phyloP scores from a whole-genome alignment of 1,140 invertebrate genomes.

The Papilio aristodemus region DNA sequence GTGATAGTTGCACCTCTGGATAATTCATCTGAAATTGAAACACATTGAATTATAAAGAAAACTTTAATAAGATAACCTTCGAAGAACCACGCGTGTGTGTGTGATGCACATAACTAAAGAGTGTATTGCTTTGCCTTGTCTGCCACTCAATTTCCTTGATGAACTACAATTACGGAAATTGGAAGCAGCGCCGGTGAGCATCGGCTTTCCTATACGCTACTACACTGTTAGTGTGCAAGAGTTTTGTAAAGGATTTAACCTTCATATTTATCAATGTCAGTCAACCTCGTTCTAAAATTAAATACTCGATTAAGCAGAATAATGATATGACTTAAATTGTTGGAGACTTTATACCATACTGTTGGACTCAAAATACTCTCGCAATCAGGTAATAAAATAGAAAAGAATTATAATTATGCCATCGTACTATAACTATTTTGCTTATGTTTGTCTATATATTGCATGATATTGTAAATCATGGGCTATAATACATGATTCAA shows the following conservation, averaged over 20 bases:
- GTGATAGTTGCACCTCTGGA: too few relatives aligned
- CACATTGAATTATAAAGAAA: slow-evolving; percentile 26
- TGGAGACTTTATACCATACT: too few relatives aligned
- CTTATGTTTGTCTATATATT: too few relatives aligned
- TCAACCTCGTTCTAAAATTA: too few relatives aligned
- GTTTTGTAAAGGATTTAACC: not conserved
- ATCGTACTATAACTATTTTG: too few relatives aligned
- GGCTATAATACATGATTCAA: not conserved
- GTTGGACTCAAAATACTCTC: too few relatives aligned
- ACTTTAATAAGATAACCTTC: slow-evolving; percentile 31
- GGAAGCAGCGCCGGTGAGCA: slow-evolving; percentile 49
- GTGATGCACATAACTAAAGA: slow-evolving; percentile 54
- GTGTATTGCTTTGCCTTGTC: slow-evolving; percentile 57
- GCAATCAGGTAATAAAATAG: too few relatives aligned
- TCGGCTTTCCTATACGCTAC: not conserved
- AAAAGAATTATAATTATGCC: too few relatives aligned
- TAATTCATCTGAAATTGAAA: too few relatives aligned
- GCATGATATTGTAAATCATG: too few relatives aligned
- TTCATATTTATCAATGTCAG: not conserved
- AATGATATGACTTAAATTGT: too few relatives aligned
- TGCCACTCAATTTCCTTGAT: slow-evolving; percentile 73
- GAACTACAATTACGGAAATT: slow-evolving; percentile 76
- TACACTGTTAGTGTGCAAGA: not conserved
- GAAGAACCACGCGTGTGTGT: slow-evolving; percentile 43
- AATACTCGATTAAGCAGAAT: too few relatives aligned